Conservation (phyloP, 2,113 vertebrate genomes). For the Tupaia chinensis region DNA sequence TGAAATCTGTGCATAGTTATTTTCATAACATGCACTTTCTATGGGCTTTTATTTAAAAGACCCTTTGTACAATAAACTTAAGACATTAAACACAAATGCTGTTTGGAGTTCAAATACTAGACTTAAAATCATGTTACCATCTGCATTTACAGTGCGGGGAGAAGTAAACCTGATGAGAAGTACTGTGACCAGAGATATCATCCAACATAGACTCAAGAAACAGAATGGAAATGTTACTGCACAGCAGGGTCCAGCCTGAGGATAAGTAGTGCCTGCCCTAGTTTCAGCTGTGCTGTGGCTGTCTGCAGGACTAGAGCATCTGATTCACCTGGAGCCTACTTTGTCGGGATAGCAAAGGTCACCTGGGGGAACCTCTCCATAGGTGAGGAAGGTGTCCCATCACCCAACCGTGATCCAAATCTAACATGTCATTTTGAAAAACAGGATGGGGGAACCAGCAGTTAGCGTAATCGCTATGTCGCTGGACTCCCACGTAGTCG, state of each 20-base stretch:
- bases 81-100: not conserved
- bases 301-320: rapidly evolving
- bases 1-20: too few relatives aligned
- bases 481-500: too few relatives aligned
- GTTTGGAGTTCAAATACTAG: not conserved
- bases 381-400: not conserved
- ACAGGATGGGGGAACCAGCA: too few relatives aligned
- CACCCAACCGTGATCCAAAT: not conserved
- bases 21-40: too few relatives aligned
- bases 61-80: not conserved
- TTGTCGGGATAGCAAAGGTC: not conserved
- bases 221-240: not conserved
- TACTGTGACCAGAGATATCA: not conserved
- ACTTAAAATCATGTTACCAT: not conserved
- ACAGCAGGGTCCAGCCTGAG: not conserved
- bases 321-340: not conserved
- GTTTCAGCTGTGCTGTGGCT: rapidly evolving
- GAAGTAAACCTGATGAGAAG: not conserved
- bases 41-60: too few relatives aligned
- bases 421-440: too few relatives aligned
- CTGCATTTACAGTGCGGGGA: not conserved
- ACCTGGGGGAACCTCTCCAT: not conserved
- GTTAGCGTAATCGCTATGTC: too few relatives aligned
- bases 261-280: rapidly evolving
- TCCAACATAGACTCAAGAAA: not conserved